Base-by-base conservation (phyloP, 2,888 invertebrate genomes). In the Erebia palarica region DNA sequence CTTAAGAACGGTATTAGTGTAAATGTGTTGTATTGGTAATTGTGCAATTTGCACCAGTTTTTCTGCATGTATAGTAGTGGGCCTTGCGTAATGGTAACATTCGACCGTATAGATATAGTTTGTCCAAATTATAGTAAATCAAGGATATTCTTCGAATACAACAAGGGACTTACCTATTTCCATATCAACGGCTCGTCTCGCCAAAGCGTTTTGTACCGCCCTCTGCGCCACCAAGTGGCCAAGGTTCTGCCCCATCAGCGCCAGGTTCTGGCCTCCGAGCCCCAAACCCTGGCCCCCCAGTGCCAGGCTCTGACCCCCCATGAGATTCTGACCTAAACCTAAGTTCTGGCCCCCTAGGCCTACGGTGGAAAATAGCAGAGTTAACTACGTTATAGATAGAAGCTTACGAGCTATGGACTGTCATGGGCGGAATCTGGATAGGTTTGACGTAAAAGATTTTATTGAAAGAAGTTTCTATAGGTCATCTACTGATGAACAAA, bases 131-230 rank as follows among this genome's bases (percentile, higher is more conserved):
- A 18, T 55, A 18, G 18, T 18, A 55, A 18, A 16, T 16, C 0
- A 55, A 55, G 53, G 16, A 18, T 55, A 7, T 53, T 10, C 55
- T 18, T 18, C 55, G 16, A 16, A 16, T 3, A 18, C 18, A 10
- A 55, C 16, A 61, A 44, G 42, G 14, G 27, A 70, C 73, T 70
- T 47, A 85, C 85, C 83, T 76, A 88, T 86, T 53, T 92, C 92
- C 76, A 90, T 86, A 71, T 91, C 91, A 1, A 86, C 88, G 0
- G 89, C 90, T 16, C 91, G 76, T 58, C 91, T 76, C 1, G 89
- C 89, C 63, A 91, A 77, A 67, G 91, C 91, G 68, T 92, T 89
- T 65, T 94, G 92, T 75, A 94, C 93, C n/a, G 83, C 82, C 1
- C 92, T 75, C 70, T 89, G 90, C 13, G 92, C 90, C 74, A 88